Evolutionary conservation across 2,888 invertebrate genomes (phyloP), one percentile per base, ranked within the genome.

Genomic region (Euphydryas editha): DNA sequence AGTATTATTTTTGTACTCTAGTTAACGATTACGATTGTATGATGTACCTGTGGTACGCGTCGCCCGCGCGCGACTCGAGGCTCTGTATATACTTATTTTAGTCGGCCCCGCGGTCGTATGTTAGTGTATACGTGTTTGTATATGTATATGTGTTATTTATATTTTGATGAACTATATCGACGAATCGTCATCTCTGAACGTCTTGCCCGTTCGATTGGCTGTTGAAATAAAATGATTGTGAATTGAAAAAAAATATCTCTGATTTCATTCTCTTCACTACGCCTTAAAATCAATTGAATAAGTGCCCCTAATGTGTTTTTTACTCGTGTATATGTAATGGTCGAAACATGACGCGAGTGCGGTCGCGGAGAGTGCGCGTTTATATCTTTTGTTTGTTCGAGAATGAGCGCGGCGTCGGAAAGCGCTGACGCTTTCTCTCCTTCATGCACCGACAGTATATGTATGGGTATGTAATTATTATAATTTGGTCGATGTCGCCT

Each of bases 1-100:
- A 89, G 90, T 90, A 90, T 90, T 90, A 90, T 86, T 86, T 79
- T 87, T 86, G 83, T 87, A 86, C 84, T 81, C 79, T 76, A 76
- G 80, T 79, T 82, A 80, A 82, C 81, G 83, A 83, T 76, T 81
- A 80, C 81, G 81, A 77, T 76, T 70, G 70, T 67, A 70, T 68
- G 72, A 71, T 62, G 72, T 72, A 69, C 66, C 62, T 67, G 65
- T 59, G 65, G 69, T 65, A 57, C 68, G 62, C 66, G 70, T 66
- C 60, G 59, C 39, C 46, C 63, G 6, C 55, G 55, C 49, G 59
- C 63, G 69, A 62, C 42, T 62, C 59, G 73, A 71, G 74, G 71
- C 73, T 70, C 36, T 64, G 69, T 73, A 75, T 76, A 75, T 75
- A 73, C 66, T 69, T 72, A 70, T 69, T 70, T 62, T 68, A 67